phyloP scores from a whole-genome alignment of 2,888 invertebrate genomes.

The Tiphia femorata region DNA sequence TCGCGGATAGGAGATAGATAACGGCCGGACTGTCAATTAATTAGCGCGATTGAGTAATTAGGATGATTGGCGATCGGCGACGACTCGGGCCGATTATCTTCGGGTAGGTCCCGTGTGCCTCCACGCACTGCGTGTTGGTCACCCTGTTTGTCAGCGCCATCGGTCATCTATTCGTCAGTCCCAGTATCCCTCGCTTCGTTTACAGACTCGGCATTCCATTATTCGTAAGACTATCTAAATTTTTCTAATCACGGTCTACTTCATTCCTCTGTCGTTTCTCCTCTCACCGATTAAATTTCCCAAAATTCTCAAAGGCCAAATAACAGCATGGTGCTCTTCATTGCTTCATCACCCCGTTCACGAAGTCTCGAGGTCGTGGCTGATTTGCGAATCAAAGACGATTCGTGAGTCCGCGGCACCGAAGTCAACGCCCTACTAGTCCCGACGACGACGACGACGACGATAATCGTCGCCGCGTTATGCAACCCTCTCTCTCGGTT shows the following conservation, averaged over 20 bases:
- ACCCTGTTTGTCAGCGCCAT: neutral
- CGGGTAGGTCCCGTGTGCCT: constrained; percentile 3
- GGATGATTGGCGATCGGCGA: constrained; percentile 17
- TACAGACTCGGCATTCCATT: too few species aligned
- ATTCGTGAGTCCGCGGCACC: constrained; percentile 20
- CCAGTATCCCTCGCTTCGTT: too few species aligned
- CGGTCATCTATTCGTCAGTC: neutral
- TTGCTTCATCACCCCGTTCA: too few species aligned
- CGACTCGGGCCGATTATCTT: too few species aligned
- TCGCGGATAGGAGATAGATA: too few species aligned
- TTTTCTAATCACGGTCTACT: neutral
- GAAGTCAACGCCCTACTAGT: constrained; percentile 35
- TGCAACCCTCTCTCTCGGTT: constrained; percentile 4
- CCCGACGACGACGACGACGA: too few species aligned
- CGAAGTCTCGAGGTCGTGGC: too few species aligned
- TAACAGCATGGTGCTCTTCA: too few species aligned
- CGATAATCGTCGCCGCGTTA: constrained; percentile 20
- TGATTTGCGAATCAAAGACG: constrained; percentile 28
- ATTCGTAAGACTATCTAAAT: too few species aligned
- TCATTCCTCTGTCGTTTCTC: neutral
- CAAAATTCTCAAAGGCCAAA: too few species aligned
- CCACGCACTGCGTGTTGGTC: neutral
- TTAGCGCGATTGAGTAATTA: constrained; percentile 17
- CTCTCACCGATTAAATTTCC: neutral
- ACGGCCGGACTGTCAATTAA: neutral